Evolutionary conservation across 2,888 invertebrate genomes (phyloP), one percentile per base, ranked within the genome.

Genomic region (Cyclophora albipunctata): DNA sequence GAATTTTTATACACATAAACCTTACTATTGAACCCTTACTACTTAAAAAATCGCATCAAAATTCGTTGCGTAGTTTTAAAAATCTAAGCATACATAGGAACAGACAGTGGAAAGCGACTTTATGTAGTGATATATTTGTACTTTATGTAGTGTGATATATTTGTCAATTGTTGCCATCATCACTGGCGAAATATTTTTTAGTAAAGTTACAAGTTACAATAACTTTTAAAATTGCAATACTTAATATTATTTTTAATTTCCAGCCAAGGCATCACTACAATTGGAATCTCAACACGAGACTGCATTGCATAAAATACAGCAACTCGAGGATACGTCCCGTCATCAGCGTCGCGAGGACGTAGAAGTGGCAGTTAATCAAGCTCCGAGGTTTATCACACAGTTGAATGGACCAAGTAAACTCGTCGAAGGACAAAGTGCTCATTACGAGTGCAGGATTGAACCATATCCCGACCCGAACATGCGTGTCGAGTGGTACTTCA

Each of bases 401-500:
- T 84, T 97, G 45, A 95, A 95, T 71, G 97, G 97, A 20, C 96
- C 96, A 20, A 91, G 92, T n/a, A 93, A 92, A 61, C 89, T 98
- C 49, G 90, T 94, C 45, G 97, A 97, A 83, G 95, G 94, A 0
- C 96, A 96, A 84, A 96, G 96, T 71, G 96, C 96, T 51, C 96
- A 97, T 78, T 96, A 96, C 70, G 97, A 97, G 85, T 96, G 96
- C 70, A 92, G 97, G 48, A 95, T 97, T 71, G 97, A 97, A 75
- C 97, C 97, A 7, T 96, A 96, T 70, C 96, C 96, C 2, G 97
- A 97, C 83, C 91, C 95, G 3, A 93, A 93, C 59, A 92, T 97
- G 76, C 95, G 96, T 70, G 95, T 97, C 0, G 96, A 96, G 81
- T 97, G 97, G 97, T 94, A 95, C 87, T 96, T 96, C 70, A 97